These are phyloP conservation scores for Montipora efflorescens DNA, from an alignment of 64 coral and sea anemone genomes.

Conservation along the genomic window DNA sequence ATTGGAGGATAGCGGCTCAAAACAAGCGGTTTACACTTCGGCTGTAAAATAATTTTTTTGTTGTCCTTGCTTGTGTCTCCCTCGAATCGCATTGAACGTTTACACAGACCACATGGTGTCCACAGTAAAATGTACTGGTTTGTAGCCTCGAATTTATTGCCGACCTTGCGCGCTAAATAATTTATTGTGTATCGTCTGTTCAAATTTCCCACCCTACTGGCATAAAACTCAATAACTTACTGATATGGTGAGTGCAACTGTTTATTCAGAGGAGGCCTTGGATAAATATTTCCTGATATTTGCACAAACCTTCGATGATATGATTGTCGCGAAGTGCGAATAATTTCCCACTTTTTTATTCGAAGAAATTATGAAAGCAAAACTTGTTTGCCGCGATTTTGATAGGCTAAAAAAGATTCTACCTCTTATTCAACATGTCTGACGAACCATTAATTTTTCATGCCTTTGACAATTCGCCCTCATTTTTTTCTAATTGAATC, in stretches of 20 bases:
- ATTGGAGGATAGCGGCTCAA: not conserved
- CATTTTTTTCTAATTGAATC: constrained; percentile 93
- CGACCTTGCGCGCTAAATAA: constrained; percentile 91
- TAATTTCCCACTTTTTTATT: constrained; percentile 67
- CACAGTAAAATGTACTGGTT: constrained; percentile 73
- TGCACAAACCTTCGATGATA: constrained; percentile 79
- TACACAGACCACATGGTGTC: constrained; percentile 47
- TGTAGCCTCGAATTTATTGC: constrained; percentile 97
- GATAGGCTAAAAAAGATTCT: constrained; percentile 82
- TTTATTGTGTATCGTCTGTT: constrained; percentile 91
- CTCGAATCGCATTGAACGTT: constrained; percentile 52
- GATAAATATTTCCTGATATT: constrained; percentile 92
- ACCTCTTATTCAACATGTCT: constrained; percentile 80
- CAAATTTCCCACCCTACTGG: constrained; percentile 74
- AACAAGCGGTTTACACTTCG: not conserved
- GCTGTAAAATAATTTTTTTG: not conserved
- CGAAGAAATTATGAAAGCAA: constrained; percentile 61
- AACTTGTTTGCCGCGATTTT: constrained; percentile 55
- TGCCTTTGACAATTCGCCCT: constrained; percentile 80
- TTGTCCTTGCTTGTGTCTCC: not conserved
- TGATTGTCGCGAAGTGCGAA: constrained; percentile 79
- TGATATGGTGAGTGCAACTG: constrained; percentile 83
- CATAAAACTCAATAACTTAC: constrained; percentile 71
- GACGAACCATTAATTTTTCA: constrained; percentile 95
- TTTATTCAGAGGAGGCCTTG: constrained; percentile 75